Evolutionary conservation across 2,113 vertebrate species (phyloP).

Genomic region (Poeciliopsis turrubarensis): DNA sequence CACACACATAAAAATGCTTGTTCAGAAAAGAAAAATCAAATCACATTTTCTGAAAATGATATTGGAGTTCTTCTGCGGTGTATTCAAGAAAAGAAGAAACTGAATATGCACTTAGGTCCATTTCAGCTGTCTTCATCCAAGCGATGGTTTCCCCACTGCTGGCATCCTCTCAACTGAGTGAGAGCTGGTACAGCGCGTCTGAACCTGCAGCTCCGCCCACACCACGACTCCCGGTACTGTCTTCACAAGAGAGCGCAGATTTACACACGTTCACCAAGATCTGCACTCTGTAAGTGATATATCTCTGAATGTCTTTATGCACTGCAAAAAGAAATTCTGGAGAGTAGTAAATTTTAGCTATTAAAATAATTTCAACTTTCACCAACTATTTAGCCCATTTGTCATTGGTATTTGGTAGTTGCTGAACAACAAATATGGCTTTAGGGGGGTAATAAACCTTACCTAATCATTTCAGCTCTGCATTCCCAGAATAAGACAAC

Average conservation of each 20-base stretch:
- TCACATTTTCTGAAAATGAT: neutral
- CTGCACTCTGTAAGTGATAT: neutral
- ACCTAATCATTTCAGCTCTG: no score
- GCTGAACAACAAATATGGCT: no score
- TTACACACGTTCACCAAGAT: neutral
- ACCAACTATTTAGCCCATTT: no score
- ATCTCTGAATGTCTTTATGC: neutral
- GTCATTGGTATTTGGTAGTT: no score
- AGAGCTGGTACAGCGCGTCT: conserved; percentile 60
- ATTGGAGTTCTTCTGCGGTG: neutral
- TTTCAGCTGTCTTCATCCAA: conserved; percentile 22
- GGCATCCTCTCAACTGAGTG: conserved; percentile 66
- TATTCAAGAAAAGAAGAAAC: neutral
- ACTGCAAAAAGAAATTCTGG: neutral
- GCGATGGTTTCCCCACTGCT: conserved; percentile 44
- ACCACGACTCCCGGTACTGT: conserved; percentile 33
- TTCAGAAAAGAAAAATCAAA: neutral
- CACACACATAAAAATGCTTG: neutral
- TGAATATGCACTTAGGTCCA: neutral
- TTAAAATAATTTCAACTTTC: neutral
- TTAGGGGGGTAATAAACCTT: no score
- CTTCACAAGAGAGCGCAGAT: conserved; percentile 55
- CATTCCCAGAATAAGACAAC: no score
- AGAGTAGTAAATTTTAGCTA: neutral
- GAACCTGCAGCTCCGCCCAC: conserved; percentile 75